Conservation (phyloP, 2,113 vertebrate species). For the Clarias gariepinus region DNA sequence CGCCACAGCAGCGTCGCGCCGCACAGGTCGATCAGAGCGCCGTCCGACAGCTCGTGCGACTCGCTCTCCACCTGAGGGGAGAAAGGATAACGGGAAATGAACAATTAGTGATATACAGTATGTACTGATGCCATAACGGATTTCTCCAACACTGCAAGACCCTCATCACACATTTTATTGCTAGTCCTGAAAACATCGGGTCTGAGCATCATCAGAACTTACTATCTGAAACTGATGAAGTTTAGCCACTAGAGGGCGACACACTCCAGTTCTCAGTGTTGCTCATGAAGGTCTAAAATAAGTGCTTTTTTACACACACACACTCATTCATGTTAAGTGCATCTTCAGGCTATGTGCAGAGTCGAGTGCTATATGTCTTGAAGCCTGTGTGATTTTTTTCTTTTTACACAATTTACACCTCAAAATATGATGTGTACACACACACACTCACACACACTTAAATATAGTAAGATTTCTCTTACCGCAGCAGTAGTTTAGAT, state of each 20-base stretch:
- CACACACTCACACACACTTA: neutral
- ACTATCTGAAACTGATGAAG: neutral
- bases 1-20: conserved; percentile 96
- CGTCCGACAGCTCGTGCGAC: conserved; percentile 93
- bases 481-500: neutral
- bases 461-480: neutral
- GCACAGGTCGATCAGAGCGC: conserved; percentile 94
- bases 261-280: neutral
- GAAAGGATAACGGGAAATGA: neutral
- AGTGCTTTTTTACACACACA: neutral
- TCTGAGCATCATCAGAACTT: neutral
- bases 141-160: neutral
- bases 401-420: neutral
- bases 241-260: conserved; percentile 5
- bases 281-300: too few relatives aligned
- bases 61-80: conserved; percentile 87
- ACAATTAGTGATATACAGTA: too few relatives aligned
- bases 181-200: neutral
- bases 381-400: neutral
- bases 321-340: neutral
- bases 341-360: neutral
- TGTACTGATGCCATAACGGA: neutral
- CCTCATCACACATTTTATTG: neutral
- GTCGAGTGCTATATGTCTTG: too few relatives aligned
- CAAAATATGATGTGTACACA: neutral